These are phyloP conservation scores for Coremacera marginata DNA, from an alignment of 2,888 invertebrate species.

Conservation along the genomic window DNA sequence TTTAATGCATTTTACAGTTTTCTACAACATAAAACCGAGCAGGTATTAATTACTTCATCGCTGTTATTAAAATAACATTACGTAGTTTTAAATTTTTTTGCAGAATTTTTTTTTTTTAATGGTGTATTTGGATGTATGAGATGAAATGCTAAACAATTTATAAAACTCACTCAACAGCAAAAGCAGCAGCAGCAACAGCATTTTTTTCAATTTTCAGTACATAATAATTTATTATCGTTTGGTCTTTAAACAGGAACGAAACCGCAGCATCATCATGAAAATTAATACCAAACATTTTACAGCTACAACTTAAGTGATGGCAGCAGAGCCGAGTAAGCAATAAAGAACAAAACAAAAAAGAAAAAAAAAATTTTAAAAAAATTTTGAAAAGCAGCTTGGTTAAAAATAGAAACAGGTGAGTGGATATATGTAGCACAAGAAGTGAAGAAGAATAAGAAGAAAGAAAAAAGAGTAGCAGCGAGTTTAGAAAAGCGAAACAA, in stretches of 20 bases:
- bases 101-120: not conserved
- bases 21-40: too few species aligned
- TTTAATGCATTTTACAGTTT: too few species aligned
- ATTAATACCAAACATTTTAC: slow-evolving; percentile 22
- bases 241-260: slow-evolving; percentile 17
- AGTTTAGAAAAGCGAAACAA: not conserved
- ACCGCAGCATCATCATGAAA: slow-evolving; percentile 34
- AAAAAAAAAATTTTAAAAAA: not conserved
- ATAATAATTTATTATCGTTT: slow-evolving; percentile 20
- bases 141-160: not conserved
- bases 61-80: too few species aligned
- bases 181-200: not conserved
- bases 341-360: not conserved
- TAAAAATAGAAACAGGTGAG: not conserved
- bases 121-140: not conserved
- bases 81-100: too few species aligned
- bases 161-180: not conserved
- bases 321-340: not conserved
- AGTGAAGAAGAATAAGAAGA: not conserved
- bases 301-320: not conserved
- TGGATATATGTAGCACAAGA: not conserved
- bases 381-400: too few species aligned
- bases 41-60: too few species aligned
- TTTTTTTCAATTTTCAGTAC: not conserved
- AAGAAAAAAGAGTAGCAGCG: not conserved